These are phyloP conservation scores for Lasioglossum malachurum DNA, from an alignment of 2,888 invertebrate species.

Conservation along the genomic window DNA sequence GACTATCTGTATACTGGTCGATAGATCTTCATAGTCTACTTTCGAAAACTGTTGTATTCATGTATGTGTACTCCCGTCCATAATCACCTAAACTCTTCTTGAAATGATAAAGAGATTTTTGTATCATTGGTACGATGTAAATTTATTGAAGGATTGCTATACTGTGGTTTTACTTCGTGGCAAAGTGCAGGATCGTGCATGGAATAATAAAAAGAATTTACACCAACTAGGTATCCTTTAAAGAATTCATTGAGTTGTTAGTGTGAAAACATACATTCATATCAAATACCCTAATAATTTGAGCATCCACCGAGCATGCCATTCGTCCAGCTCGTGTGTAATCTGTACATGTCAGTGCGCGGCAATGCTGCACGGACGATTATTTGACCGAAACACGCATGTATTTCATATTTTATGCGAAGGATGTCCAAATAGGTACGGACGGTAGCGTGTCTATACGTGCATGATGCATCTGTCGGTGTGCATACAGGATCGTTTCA, in stretches of 20 bases:
- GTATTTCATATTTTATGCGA: background rate
- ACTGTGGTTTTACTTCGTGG: background rate
- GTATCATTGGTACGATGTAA: background rate
- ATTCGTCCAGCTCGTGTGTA: background rate
- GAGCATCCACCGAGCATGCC: background rate
- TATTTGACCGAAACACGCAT: background rate
- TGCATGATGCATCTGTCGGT: background rate
- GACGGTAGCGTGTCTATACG: background rate
- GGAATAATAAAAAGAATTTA: background rate
- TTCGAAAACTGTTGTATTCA: too few relatives aligned
- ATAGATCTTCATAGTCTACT: background rate
- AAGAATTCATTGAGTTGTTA: background rate
- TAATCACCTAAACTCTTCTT: background rate
- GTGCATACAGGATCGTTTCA: background rate
- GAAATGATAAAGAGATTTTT: background rate
- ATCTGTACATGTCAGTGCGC: background rate
- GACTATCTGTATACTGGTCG: background rate
- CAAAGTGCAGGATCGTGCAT: background rate
- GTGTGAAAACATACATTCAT: too few relatives aligned
- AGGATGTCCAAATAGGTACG: background rate
- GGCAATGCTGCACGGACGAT: background rate
- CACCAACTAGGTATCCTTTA: too few relatives aligned
- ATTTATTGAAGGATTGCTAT: background rate
- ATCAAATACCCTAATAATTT: background rate
- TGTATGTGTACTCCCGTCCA: background rate